These are phyloP conservation scores for Gambusia yucatana DNA, from an alignment of 2,797 vertebrate genomes.

Conservation along the genomic window DNA sequence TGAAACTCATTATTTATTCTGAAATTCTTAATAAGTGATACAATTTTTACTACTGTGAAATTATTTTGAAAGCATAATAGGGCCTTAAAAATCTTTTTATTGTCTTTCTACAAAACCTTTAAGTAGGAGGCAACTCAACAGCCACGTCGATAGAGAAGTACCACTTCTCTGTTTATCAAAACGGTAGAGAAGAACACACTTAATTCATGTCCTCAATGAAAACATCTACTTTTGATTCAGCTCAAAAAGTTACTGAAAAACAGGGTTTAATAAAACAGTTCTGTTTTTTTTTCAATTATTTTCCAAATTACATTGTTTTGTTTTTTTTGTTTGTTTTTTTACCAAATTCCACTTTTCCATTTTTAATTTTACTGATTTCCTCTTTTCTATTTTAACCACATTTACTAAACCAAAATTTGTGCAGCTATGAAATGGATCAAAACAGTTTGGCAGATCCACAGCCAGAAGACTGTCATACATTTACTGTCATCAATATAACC, in stretches of 20 bases:
- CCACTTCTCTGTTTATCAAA: background rate
- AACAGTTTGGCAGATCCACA: background rate
- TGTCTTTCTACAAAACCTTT: background rate
- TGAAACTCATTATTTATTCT: background rate
- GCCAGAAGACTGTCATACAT: background rate
- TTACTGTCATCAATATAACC: background rate
- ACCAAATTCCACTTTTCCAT: background rate
- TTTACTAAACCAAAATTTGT: background rate
- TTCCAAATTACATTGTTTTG: background rate
- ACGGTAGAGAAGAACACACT: background rate
- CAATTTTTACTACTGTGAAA: background rate
- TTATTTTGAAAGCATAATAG: background rate
- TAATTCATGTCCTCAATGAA: background rate
- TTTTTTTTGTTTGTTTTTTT: no score
- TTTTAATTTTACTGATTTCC: background rate
- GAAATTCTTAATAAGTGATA: background rate
- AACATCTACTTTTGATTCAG: background rate
- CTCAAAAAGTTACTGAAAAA: background rate
- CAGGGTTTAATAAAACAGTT: background rate
- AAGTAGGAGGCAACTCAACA: background rate
- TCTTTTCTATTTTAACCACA: background rate
- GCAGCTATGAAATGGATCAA: background rate
- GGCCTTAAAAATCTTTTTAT: background rate
- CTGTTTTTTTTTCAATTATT: background rate
- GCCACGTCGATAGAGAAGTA: background rate